Base-by-base conservation (phyloP, 1,140 invertebrate genomes). In the Trypoxylus dichotomus region DNA sequence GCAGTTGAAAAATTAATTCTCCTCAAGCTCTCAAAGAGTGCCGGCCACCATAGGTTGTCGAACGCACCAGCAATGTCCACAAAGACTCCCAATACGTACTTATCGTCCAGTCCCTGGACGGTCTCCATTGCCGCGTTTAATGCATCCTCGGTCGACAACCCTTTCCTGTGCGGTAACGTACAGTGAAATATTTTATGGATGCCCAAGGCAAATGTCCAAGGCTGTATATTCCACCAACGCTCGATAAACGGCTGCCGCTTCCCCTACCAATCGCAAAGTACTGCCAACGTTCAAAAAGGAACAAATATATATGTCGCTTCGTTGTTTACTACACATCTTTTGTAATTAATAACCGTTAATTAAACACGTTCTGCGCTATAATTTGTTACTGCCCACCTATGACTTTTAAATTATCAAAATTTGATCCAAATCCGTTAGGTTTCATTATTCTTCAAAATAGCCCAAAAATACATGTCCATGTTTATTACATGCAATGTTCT, bases 41-140 rank as follows among this genome's bases (percentile, higher is more conserved):
- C 32, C 5, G 76, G 76, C 76, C 68, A 77, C 42, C 76, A 73
- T 7, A 77, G 60, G 43, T 77, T 77, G 25, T 72, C 32, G 41
- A 76, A 76, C 3, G 58, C 58, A 10, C 54, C 58, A 3, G 13
- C 13, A 7, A 75, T 43, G n/a, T 43, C 42, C 1, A 75, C 29
- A n/a, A 73, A 73, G 3, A 73, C 2, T 1, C 21, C 29, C 1
- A 32, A 29, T 1, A 73, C 24, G 19, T 73, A 73, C 32, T 73
- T 29, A 3, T 8, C 1, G 13, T 2, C 5, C 2, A 41, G 7
- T 11, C 1, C 6, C 1, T 43, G 10, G 3, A 41, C n/a, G 3
- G 3, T 21, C 32, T 11, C 11, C 25, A 75, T 19, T 10, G n/a
- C 2, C 1, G 13, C n/a, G 7, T 42, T 75, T 3, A 76, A 6